Evolutionary conservation across 2,113 vertebrate genomes (phyloP), one percentile per base, ranked within the genome.

Genomic region (Nycticorax nycticorax): DNA sequence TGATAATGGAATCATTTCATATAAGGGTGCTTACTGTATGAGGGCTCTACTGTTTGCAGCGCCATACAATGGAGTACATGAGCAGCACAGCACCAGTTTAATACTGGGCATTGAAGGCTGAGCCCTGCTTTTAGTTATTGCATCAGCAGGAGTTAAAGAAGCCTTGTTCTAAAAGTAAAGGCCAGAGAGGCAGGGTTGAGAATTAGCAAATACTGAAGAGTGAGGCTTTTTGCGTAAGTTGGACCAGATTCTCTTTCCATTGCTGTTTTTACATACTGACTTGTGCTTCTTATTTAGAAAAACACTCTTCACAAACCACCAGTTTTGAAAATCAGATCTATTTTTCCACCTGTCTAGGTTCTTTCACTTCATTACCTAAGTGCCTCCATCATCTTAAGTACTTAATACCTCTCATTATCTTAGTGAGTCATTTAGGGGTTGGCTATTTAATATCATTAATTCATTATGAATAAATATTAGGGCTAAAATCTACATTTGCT

Each of bases 141-240:
- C 95, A 96, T 96, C 93, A 97, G 95, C 86, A 86, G 60, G 59
- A 95, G 69, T 94, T 92, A 93, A 98, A 96, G 95, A 56, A 75
- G 60, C 95, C 93, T 81, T 96, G 91, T 94, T 97, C 69, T 96
- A 91, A 94, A 90, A 84, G 81, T 79, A 84, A 96, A 89, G 81
- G 48, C 83, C 75, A 75, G 77, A 79, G 57, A 76, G 67, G 63
- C 81, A 93, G 50, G 41, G 35, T 52, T 87, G 81, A 91, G 88
- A 88, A 91, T 56, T 95, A 96, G 91, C 77, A 97, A 97, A 97
- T 85, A 97, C n/a, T 76, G 69, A 93, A 90, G 60, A 92, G 80
- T 76, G 86, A 96, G 86, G 74, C 66, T 97, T 95, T 97, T 95
- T 95, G 91, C 92, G 15, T 95, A 95, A 95, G 37, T 92, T 97